Conservation (phyloP, 1,140 invertebrate species). For the Anagrus nilaparvatae region DNA sequence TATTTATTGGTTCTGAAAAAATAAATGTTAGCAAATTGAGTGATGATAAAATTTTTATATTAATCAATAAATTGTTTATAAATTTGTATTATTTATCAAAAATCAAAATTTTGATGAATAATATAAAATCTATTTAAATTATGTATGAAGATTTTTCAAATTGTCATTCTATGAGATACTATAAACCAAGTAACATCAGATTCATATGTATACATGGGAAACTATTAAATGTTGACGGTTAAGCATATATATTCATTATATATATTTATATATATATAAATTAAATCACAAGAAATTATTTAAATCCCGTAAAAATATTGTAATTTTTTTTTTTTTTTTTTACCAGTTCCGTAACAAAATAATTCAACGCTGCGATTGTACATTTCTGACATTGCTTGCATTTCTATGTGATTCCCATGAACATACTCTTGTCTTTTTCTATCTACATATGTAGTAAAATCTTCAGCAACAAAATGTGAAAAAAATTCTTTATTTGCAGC, state of each 20-base stretch:
- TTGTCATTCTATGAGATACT: too few species aligned
- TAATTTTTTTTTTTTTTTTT: too few species aligned
- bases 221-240: too few species aligned
- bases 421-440: constrained; percentile 68
- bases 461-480: constrained; percentile 88
- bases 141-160: too few species aligned
- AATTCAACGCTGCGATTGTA: constrained; percentile 90
- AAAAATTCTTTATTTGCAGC: constrained; percentile 82
- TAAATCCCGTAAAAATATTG: not conserved
- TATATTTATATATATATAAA: too few species aligned
- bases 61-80: too few species aligned
- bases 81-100: too few species aligned
- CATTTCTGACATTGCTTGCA: constrained; percentile 88
- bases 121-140: too few species aligned
- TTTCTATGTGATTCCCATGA: constrained; percentile 90
- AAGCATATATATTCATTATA: too few species aligned
- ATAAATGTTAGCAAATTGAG: constrained; percentile 3
- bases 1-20: constrained; percentile 76
- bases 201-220: too few species aligned
- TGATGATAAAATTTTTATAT: constrained; percentile 9
- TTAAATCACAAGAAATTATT: not conserved
- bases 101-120: too few species aligned
- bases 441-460: constrained; percentile 78
- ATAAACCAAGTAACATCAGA: too few species aligned
- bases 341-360: constrained; percentile 78